Evolutionary conservation across 2,113 vertebrate species (phyloP).

Genomic region (Dasyprocta punctata): DNA sequence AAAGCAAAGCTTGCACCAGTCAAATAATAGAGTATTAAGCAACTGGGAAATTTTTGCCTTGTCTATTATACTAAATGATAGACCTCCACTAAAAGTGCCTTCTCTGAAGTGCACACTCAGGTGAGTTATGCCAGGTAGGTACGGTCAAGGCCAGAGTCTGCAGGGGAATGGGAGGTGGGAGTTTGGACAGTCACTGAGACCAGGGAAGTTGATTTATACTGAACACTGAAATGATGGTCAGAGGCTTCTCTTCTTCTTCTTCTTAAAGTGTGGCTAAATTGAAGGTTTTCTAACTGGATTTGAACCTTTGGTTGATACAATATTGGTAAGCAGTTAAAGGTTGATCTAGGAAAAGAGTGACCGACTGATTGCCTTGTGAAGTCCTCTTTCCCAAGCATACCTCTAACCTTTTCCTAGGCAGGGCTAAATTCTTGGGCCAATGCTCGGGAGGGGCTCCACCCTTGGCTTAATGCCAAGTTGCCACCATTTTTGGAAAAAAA

Average conservation of each 20-base stretch:
- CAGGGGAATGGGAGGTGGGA: background rate
- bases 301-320: background rate
- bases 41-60: background rate
- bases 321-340: background rate
- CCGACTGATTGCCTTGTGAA: background rate
- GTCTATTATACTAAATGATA: background rate
- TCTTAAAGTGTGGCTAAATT: background rate
- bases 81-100: background rate
- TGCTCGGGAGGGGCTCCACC: too few species aligned
- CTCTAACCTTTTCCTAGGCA: background rate
- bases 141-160: background rate
- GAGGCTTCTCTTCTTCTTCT: background rate
- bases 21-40: slow-evolving; percentile 19
- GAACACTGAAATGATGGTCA: background rate
- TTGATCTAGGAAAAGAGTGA: background rate
- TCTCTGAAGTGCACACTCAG: background rate
- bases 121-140: too few species aligned
- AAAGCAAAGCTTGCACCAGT: background rate
- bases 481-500: slow-evolving; percentile 1
- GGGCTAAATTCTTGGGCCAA: background rate
- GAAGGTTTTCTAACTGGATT: background rate
- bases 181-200: background rate
- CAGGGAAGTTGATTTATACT: background rate
- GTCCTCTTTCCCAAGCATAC: fast-evolving
- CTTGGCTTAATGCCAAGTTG: background rate